Base-by-base conservation (phyloP, 2,797 vertebrate genomes). In the Intellagama lesueurii region DNA sequence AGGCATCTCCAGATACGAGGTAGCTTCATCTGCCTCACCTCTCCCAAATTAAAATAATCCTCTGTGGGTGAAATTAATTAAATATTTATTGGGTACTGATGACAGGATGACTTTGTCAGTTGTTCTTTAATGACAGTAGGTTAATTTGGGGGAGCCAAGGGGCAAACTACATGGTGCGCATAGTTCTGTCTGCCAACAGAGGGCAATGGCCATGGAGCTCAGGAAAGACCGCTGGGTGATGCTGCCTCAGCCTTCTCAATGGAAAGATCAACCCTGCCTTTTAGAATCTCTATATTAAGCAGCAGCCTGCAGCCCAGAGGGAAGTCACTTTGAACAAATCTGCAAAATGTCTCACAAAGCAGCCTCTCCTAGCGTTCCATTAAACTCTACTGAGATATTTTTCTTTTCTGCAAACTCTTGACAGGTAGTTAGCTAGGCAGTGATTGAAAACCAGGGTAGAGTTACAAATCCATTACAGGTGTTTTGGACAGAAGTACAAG, bases 351-450 rank as follows among this genome's bases (percentile, higher is more conserved):
- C 81, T 81, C 89, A 1, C 24, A 49, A 35, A 32, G 78, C 77
- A 81, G 44, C 86, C 56, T 79, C 40, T 92, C 64, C 17, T 91
- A 0, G 3, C 4, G 60, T 91, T 87, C 69, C 35, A n/a, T 0
- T 86, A 80, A 92, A 69, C 32, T 89, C 87, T 85, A 68, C 88
- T 79, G 89, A 79, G 72, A 64, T 79, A 88, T 90, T 83, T 82
- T 89, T 73, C 84, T 88, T 77, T 89, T 86, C 79, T 79, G 49
- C 49, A 80, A 88, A 16, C 47, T 87, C 52, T 84, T 91, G 88
- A 87, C 88, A 91, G 47, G 66, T 87, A 64, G 79, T 85, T 91
- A 78, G 72, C 77, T 79, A 86, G 68, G 72, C 72, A 82, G 75
- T 89, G 69, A 85, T 90, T 91, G 85, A 92, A 88, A 91, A 78